phyloP scores from a whole-genome alignment of 2,797 vertebrate genomes.

The Spea hammondii region DNA sequence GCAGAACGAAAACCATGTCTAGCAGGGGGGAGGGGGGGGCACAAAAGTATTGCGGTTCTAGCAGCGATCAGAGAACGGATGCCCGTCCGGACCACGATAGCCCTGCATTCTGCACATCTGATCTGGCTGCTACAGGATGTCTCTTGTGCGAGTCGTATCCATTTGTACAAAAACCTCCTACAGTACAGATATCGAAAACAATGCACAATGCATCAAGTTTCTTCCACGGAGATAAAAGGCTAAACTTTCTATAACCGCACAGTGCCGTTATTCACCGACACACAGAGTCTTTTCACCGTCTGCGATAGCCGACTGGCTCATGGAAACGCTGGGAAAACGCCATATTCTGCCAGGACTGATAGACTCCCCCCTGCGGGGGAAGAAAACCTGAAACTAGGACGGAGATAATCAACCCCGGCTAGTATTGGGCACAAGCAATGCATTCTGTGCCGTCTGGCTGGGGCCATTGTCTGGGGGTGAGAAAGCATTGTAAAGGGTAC shows the following conservation, averaged over 20 bases:
- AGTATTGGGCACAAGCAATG: not conserved
- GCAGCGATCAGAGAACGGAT: conserved; percentile 28
- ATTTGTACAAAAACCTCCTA: conserved; percentile 27
- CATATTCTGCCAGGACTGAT: conserved; percentile 21
- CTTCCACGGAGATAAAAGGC: conserved; percentile 43
- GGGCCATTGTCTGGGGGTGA: too few species aligned
- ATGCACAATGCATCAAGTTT: conserved; percentile 45
- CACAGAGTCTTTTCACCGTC: conserved; percentile 19
- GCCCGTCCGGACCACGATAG: conserved; percentile 1
- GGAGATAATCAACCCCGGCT: not conserved
- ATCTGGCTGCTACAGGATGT: conserved; percentile 50
- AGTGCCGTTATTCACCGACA: conserved; percentile 4
- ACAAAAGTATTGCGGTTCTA: conserved; percentile 50
- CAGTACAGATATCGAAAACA: conserved; percentile 35
- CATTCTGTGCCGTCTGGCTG: too few species aligned
- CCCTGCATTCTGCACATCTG: conserved; percentile 24
- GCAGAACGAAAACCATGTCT: not conserved
- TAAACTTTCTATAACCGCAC: conserved; percentile 15
- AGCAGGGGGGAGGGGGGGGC: not conserved
- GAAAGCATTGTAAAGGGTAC: too few species aligned
- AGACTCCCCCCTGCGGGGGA: not conserved
- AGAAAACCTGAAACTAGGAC: conserved; percentile 13
- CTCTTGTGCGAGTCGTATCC: conserved; percentile 31
- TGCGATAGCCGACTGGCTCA: conserved; percentile 1
- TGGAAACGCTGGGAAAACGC: conserved; percentile 9